These are phyloP conservation scores for Phyllostomus hastatus DNA, from an alignment of 2,113 vertebrate species.

Conservation along the genomic window DNA sequence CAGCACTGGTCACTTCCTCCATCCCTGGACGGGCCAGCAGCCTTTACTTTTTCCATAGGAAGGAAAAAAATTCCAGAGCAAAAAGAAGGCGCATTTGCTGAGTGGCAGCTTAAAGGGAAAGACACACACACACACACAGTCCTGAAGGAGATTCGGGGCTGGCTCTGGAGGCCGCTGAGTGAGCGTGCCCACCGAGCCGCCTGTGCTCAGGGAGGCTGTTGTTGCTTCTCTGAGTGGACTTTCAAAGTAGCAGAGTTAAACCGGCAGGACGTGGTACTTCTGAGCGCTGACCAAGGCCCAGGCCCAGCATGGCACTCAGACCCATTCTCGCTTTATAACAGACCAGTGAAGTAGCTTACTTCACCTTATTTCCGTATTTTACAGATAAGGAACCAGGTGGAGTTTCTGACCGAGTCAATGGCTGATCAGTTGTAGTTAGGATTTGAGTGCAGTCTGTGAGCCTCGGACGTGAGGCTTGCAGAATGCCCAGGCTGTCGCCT, in stretches of 20 bases:
- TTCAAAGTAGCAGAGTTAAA: neutral
- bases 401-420: neutral
- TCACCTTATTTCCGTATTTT: neutral
- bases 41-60: neutral
- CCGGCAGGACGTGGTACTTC: neutral
- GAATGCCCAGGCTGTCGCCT: neutral
- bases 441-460: neutral
- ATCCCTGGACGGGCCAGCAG: neutral
- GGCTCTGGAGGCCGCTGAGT: neutral
- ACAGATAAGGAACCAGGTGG: neutral
- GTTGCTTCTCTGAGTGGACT: neutral
- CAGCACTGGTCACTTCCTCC: neutral
- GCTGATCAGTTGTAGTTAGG: neutral
- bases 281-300: neutral
- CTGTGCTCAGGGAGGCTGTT: neutral
- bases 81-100: neutral
- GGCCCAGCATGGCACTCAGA: neutral
- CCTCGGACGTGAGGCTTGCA: neutral
- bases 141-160: no score
- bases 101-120: neutral
- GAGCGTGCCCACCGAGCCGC: accelerated
- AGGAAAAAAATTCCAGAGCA: neutral
- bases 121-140: neutral
- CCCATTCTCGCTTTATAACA: neutral
- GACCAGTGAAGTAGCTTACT: neutral